These are phyloP conservation scores for Phycodurus eques DNA, from an alignment of 2,113 vertebrate species.

Conservation along the genomic window DNA sequence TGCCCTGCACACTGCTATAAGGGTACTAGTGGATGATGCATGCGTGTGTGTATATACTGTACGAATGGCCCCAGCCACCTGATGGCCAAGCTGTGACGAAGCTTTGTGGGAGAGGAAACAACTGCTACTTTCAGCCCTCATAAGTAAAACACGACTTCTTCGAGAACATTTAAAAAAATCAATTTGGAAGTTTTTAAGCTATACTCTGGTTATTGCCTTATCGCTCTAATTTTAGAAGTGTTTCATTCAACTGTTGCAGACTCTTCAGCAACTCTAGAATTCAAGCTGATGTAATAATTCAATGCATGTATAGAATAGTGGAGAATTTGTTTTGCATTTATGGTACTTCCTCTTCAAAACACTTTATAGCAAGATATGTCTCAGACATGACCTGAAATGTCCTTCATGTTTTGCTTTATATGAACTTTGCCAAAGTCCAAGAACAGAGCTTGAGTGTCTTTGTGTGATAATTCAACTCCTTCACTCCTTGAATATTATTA, in stretches of 20 bases:
- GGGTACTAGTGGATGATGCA: constrained; percentile 20
- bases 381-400: no score
- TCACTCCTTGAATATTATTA: no score
- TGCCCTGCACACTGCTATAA: constrained; percentile 4
- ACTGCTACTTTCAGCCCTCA: constrained; percentile 17
- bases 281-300: not conserved
- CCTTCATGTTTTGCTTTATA: no score
- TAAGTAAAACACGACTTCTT: not conserved
- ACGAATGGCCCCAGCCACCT: constrained; percentile 10
- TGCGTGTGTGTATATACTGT: constrained; percentile 9
- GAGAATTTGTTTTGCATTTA: no score
- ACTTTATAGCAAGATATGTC: no score
- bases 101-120: constrained; percentile 15
- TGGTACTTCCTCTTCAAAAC: no score
- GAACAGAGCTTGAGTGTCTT: no score
- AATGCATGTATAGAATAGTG: not conserved
- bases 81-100: constrained; percentile 16
- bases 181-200: not conserved
- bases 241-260: not conserved
- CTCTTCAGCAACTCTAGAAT: not conserved
- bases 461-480: no score
- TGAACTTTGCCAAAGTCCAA: no score
- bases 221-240: not conserved
- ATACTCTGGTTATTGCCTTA: not conserved
- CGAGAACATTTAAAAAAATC: not conserved